Evolutionary conservation across 2,797 vertebrate genomes (phyloP).

Genomic region (Hippocampus kuda): DNA sequence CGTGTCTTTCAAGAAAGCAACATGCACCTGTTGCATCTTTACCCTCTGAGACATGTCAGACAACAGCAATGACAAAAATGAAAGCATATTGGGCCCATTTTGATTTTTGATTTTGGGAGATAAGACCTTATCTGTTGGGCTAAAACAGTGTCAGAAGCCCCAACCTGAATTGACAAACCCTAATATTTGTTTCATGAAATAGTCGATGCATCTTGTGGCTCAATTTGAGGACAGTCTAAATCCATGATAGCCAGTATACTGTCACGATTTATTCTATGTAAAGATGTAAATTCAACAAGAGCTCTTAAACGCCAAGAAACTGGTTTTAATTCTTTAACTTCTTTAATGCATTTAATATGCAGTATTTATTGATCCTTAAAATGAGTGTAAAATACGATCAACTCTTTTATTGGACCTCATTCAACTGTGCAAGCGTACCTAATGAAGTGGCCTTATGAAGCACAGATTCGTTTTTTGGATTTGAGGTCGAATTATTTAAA

Average conservation of each 20-base stretch:
- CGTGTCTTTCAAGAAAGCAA: slow-evolving; percentile 10
- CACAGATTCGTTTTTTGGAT: not conserved
- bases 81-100: not conserved
- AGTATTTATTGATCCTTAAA: not conserved
- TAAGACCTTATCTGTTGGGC: not conserved
- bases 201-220: not conserved
- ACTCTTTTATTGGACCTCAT: no score
- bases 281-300: no score
- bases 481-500: no score
- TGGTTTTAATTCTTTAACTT: not conserved
- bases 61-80: not conserved
- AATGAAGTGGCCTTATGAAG: not conserved
- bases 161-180: not conserved
- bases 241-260: no score
- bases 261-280: no score
- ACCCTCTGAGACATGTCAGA: slow-evolving; percentile 13
- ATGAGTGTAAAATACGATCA: no score
- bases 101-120: no score
- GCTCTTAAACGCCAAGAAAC: no score
- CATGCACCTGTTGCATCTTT: slow-evolving; percentile 43
- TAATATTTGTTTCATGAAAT: no score
- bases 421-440: not conserved
- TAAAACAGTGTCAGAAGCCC: no score
- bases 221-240: no score
- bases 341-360: not conserved